These are phyloP conservation scores for Momotus momota DNA, from an alignment of 2,797 vertebrate genomes.

Conservation along the genomic window DNA sequence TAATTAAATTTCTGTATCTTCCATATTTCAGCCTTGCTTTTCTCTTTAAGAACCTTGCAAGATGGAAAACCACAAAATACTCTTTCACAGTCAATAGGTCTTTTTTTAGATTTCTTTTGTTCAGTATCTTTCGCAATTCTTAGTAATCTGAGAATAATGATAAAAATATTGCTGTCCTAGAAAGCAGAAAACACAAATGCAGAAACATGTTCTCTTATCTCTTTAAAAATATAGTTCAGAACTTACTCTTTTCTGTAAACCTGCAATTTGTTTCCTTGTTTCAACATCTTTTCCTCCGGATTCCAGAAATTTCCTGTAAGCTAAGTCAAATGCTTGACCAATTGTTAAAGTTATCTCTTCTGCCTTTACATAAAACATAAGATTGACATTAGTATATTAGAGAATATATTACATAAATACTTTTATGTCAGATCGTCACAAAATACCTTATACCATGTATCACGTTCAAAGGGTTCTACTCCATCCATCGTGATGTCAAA, in stretches of 20 bases:
- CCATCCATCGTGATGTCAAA: neutral
- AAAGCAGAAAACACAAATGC: neutral
- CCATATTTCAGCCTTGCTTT: neutral
- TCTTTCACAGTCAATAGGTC: neutral
- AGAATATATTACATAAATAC: neutral
- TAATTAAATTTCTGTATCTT: neutral
- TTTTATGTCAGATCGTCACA: neutral
- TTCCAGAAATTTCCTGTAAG: constrained; percentile 98
- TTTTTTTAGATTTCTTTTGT: neutral
- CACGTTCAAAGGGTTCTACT: neutral
- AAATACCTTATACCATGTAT: neutral
- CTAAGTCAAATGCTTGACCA: constrained; percentile 97
- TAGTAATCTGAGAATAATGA: neutral
- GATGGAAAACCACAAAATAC: neutral
- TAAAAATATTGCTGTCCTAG: neutral
- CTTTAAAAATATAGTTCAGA: neutral
- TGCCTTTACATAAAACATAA: constrained; percentile 83
- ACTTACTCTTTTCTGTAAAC: constrained; percentile 93
- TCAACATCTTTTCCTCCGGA: constrained; percentile 98
- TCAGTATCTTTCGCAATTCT: neutral
- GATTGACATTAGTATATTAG: constrained; percentile 21
- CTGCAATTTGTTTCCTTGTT: constrained; percentile 96
- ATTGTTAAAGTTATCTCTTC: constrained; percentile 98
- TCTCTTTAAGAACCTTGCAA: neutral
- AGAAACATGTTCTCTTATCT: neutral